These are phyloP conservation scores for Drymodes brunneopygia DNA, from an alignment of 2,113 vertebrate species.

Conservation along the genomic window DNA sequence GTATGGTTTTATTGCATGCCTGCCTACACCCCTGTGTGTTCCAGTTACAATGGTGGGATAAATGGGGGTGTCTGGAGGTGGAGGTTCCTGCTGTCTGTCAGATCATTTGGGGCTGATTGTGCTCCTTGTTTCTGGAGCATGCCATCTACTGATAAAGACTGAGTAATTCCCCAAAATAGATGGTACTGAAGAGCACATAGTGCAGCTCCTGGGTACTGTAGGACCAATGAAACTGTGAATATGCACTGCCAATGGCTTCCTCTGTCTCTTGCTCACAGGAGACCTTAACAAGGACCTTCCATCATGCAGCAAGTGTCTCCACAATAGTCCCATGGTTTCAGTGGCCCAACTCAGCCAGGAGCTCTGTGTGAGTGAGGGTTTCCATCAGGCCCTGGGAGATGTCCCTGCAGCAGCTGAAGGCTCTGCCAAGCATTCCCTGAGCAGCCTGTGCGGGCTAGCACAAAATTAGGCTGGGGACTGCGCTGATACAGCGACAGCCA, in stretches of 20 bases:
- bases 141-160: not conserved
- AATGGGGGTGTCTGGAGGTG: not conserved
- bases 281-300: not conserved
- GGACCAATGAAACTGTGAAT: not conserved
- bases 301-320: not conserved
- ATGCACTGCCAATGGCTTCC: not conserved
- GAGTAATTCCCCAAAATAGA: not conserved
- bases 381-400: conserved; percentile 5
- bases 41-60: not conserved
- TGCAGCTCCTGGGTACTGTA: not conserved
- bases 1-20: not conserved
- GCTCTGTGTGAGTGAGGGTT: not conserved
- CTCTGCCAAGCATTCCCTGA: not conserved
- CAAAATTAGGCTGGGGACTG: not conserved
- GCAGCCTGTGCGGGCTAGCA: not conserved
- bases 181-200: not conserved
- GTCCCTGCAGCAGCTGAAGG: not conserved
- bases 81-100: not conserved
- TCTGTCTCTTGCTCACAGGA: not conserved
- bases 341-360: not conserved
- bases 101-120: not conserved
- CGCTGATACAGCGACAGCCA: not conserved
- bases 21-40: not conserved
- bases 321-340: not conserved
- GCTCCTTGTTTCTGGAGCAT: not conserved